A percentile compares a stretch with the other conserved stretches of the same genome.
phyloP scores from a whole-genome alignment of 2,888 invertebrate genomes.

The Dasypolia templi region DNA sequence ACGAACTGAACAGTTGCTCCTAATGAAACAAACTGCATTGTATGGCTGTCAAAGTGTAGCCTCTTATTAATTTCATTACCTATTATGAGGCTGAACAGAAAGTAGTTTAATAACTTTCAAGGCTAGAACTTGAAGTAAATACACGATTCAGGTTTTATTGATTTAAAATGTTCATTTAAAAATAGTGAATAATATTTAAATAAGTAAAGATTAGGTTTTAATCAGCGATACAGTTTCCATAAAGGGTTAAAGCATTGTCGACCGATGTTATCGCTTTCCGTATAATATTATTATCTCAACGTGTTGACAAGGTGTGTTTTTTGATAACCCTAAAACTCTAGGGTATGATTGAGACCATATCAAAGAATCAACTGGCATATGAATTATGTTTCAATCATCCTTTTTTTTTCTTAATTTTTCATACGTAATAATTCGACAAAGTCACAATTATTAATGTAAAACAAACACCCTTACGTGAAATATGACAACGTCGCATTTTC shows the following conservation, averaged over 20 bases:
- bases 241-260: background rate
- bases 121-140: constrained; percentile 53
- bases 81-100: constrained; percentile 52
- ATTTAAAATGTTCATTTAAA: constrained; percentile 15
- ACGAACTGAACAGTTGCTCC: constrained; percentile 76
- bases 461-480: no score
- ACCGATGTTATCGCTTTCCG: background rate
- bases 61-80: constrained; percentile 62
- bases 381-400: no score
- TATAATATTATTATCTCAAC: background rate
- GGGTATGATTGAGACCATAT: no score
- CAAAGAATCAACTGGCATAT: no score
- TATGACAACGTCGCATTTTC: no score
- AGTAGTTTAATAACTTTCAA: constrained; percentile 58
- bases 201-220: background rate
- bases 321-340: no score
- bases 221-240: background rate
- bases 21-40: constrained; percentile 71
- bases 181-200: background rate
- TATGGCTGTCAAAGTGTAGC: constrained; percentile 63
- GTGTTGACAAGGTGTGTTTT: no score
- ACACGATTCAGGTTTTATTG: constrained; percentile 22
- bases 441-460: no score
- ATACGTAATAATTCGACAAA: no score
- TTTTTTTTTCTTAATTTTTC: no score